A percentile compares a stretch with the other conserved stretches of the same genome.
Evolutionary conservation across 2,888 invertebrate species (phyloP).

Genomic region (Aproaerema taeniolella): DNA sequence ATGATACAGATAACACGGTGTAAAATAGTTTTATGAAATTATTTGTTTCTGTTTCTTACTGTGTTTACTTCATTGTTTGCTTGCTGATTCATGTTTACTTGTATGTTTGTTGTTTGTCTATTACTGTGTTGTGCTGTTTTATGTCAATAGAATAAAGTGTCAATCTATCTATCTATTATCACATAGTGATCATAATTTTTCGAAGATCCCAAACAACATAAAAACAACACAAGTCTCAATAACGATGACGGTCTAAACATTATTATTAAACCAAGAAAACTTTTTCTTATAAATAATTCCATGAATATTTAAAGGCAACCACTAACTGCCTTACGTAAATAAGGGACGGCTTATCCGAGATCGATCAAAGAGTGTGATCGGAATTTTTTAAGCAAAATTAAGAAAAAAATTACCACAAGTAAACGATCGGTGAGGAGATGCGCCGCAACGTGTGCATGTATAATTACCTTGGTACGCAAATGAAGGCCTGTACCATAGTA

Average conservation of each 20-base stretch:
- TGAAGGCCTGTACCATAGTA: constrained; percentile 10
- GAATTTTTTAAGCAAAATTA: constrained; percentile 39
- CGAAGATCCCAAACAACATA: constrained; percentile 20
- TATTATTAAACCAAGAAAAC: constrained; percentile 23
- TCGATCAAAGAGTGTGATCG: constrained; percentile 51
- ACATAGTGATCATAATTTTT: no score
- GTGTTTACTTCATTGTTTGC: no score
- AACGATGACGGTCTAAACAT: constrained; percentile 8
- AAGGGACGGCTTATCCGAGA: constrained; percentile 50
- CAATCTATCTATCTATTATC: no score
- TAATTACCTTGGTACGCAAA: constrained; percentile 21
- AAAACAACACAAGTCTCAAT: not conserved
- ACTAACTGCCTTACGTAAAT: constrained; percentile 59
- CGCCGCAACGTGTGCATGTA: constrained; percentile 20
- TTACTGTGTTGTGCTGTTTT: no score
- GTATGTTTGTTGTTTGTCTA: no score
- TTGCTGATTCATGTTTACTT: no score
- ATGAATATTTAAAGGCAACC: constrained; percentile 50
- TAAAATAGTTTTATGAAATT: no score
- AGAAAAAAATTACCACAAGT: constrained; percentile 27
- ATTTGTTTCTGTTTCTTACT: no score
- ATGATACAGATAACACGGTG: no score
- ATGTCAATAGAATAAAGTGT: no score
- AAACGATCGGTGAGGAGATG: constrained; percentile 24
- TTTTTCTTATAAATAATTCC: constrained; percentile 9